Conservation (phyloP, 2,888 invertebrate genomes). For the Hybos culiciformis region DNA sequence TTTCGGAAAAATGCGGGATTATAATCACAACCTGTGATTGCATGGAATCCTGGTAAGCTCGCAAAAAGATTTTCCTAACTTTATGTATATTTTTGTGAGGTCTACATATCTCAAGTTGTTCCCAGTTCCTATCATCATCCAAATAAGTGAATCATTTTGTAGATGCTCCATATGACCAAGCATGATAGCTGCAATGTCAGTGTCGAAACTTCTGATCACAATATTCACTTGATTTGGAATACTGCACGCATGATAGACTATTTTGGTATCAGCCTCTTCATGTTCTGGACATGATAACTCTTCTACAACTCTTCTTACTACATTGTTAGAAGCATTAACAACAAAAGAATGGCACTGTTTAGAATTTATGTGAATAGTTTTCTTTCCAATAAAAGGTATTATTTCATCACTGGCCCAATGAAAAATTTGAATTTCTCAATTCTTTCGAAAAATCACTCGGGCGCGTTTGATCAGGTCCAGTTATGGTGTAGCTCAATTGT, state of each 20-base stretch:
- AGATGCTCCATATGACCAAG: constrained; percentile 4
- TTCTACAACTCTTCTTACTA: not conserved
- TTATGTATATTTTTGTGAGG: too few species aligned
- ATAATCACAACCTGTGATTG: too few species aligned
- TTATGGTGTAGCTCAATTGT: not conserved
- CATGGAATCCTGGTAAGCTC: too few species aligned
- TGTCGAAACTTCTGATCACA: constrained; percentile 5
- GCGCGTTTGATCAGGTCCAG: constrained; percentile 2
- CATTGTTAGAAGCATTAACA: not conserved
- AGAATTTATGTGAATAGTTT: constrained; percentile 3
- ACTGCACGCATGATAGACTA: constrained; percentile 7
- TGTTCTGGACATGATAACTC: constrained; percentile 3
- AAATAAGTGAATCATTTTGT: too few species aligned
- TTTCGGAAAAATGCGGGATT: too few species aligned
- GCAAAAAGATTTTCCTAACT: too few species aligned
- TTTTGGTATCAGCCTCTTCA: constrained; percentile 9
- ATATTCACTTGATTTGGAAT: constrained; percentile 2
- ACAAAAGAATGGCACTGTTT: constrained; percentile 1
- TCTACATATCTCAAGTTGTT: too few species aligned
- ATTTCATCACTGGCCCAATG: constrained; percentile 6
- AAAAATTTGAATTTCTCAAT: constrained; percentile 7
- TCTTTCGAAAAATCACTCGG: constrained; percentile 5
- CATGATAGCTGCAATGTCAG: constrained; percentile 6
- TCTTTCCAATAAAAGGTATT: not conserved
- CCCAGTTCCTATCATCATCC: too few species aligned